Percentiles rank a stretch among this genome's conserved stretches.
These are phyloP conservation scores for Aphaenogaster rudis DNA, from an alignment of 1,140 invertebrate genomes.

Conservation along the genomic window DNA sequence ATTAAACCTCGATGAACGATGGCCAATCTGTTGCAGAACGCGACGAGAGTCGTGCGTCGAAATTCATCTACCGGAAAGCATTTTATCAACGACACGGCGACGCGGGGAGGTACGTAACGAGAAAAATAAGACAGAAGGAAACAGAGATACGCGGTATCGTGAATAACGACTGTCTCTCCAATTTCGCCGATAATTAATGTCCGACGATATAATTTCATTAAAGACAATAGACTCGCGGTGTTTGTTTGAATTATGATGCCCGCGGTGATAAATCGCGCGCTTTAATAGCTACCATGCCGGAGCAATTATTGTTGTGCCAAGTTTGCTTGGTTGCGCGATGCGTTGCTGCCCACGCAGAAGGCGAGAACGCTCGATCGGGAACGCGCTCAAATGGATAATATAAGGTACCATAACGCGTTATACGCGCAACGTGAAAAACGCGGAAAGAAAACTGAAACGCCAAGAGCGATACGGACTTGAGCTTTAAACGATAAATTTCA, in stretches of 20 bases:
- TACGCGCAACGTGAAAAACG: not conserved
- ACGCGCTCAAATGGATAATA: conserved; percentile 64
- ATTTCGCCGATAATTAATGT: conserved; percentile 65
- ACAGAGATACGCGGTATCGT: not conserved
- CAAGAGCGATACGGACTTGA: not conserved
- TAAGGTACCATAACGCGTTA: conserved; percentile 12
- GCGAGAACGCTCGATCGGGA: conserved; percentile 66
- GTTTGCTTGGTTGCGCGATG: conserved; percentile 39
- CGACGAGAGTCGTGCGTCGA: conserved; percentile 6
- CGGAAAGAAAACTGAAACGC: not conserved
- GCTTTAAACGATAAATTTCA: not conserved
- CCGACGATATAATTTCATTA: conserved; percentile 70
- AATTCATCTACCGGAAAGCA: conserved; percentile 42
- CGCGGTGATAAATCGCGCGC: conserved; percentile 74
- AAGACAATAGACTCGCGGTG: conserved; percentile 60
- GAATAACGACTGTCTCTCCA: conserved; percentile 34
- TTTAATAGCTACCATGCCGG: conserved; percentile 72
- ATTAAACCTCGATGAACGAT: not conserved
- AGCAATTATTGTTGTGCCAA: conserved; percentile 67
- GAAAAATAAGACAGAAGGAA: conserved; percentile 21
- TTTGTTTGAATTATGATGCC: conserved; percentile 70
- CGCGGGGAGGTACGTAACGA: conserved; percentile 6
- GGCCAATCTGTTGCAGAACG: not conserved
- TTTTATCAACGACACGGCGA: conserved; percentile 42
- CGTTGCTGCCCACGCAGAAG: conserved; percentile 67